A percentile compares a stretch with the other conserved stretches of the same genome.
These are phyloP conservation scores for Diplogasteroides magnus DNA, from an alignment of 1,140 invertebrate species.

Conservation along the genomic window DNA sequence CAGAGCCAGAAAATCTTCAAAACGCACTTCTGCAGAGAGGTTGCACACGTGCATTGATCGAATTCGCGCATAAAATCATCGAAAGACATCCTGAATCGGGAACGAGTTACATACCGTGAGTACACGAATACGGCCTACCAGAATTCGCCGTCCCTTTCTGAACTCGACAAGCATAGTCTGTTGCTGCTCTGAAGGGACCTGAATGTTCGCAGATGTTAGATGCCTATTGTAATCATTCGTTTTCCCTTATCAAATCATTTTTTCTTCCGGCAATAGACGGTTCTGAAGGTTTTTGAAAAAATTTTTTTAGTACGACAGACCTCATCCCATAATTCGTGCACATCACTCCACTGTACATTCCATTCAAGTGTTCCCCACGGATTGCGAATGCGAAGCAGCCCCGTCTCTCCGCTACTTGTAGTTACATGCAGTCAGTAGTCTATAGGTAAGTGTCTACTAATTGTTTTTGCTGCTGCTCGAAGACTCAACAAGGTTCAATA, in stretches of 20 bases:
- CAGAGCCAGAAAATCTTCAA: background rate
- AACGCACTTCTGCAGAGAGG: constrained; percentile 75
- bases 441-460: no score
- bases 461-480: no score
- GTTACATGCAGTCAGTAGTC: background rate
- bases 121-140: constrained; percentile 63
- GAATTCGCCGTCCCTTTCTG: constrained; percentile 92
- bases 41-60: constrained; percentile 82
- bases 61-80: constrained; percentile 58
- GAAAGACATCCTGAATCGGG: constrained; percentile 57
- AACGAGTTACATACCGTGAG: background rate
- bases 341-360: constrained; percentile 93
- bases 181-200: constrained; percentile 80
- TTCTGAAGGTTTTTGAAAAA: no score
- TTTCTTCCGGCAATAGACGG: no score
- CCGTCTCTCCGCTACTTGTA: constrained; percentile 64
- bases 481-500: no score
- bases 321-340: constrained; percentile 76
- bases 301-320: no score
- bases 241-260: no score
- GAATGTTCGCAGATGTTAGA: no score
- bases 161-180: constrained; percentile 82
- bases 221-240: no score
- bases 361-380: constrained; percentile 97
- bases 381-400: constrained; percentile 81